Evolutionary conservation across 2,888 invertebrate species (phyloP).

Genomic region (Sinelater perroti): DNA sequence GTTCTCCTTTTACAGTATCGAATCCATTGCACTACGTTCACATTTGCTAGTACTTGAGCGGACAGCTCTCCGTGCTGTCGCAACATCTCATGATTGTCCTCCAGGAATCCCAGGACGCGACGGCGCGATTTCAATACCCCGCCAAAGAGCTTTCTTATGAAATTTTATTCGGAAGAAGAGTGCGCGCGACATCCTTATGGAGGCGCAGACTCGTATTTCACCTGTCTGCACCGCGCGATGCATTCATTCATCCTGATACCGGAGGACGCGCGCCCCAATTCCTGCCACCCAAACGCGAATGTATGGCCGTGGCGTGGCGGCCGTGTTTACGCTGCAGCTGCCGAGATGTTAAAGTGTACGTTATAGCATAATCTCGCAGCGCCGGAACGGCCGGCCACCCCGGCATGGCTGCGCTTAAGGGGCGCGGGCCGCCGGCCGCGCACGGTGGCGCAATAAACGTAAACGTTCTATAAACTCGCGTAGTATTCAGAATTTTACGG

Average conservation of each 20-base stretch:
- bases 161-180: constrained; percentile 18
- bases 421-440: constrained; percentile 7
- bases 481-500: constrained; percentile 26
- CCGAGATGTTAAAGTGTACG: constrained; percentile 28
- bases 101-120: constrained; percentile 5
- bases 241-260: constrained; percentile 35
- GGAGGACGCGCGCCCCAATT: constrained; percentile 29
- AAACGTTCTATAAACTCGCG: constrained; percentile 28
- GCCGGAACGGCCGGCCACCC: constrained; percentile 12
- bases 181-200: constrained; percentile 26
- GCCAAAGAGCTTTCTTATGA: constrained; percentile 8
- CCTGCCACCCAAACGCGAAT: constrained; percentile 33
- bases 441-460: constrained; percentile 29
- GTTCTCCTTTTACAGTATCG: no score
- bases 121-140: neutral
- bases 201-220: constrained; percentile 29
- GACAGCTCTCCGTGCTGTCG: no score
- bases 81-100: neutral
- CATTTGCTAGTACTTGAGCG: no score
- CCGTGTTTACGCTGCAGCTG: constrained; percentile 23
- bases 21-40: no score
- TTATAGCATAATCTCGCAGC: constrained; percentile 29
- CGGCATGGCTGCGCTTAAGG: constrained; percentile 12
- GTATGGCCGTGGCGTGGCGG: constrained; percentile 25
- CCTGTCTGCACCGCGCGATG: constrained; percentile 28